phyloP scores from a whole-genome alignment of 2,797 vertebrate genomes.

The Diplodus puntazzo region DNA sequence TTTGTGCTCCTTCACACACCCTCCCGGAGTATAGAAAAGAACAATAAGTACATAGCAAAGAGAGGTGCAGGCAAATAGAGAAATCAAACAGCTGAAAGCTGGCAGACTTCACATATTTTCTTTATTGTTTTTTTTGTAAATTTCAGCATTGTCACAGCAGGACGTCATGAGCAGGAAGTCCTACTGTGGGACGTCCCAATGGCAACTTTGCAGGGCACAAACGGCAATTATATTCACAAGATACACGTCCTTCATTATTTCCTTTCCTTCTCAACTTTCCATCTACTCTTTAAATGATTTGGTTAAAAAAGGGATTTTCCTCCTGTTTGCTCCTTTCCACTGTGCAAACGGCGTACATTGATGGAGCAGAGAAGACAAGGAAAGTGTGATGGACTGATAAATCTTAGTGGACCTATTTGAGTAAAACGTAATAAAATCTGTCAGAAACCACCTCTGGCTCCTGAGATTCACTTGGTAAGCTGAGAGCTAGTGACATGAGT shows the following conservation, averaged over 20 bases:
- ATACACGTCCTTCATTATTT: slow-evolving; percentile 51
- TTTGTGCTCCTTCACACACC: slow-evolving; percentile 48
- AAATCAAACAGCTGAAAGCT: slow-evolving; percentile 55
- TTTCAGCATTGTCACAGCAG: slow-evolving; percentile 47
- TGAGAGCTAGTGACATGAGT: slow-evolving; percentile 47
- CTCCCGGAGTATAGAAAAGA: slow-evolving; percentile 13
- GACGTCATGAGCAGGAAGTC: slow-evolving; percentile 54
- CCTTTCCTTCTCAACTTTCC: slow-evolving; percentile 42
- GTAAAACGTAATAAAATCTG: slow-evolving; percentile 36
- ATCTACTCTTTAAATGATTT: slow-evolving; percentile 25
- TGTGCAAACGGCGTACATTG: not conserved
- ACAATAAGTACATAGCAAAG: slow-evolving; percentile 15
- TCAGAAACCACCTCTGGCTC: slow-evolving; percentile 43
- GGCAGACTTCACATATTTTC: slow-evolving; percentile 57
- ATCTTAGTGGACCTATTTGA: slow-evolving; percentile 14
- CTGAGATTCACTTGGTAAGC: slow-evolving; percentile 44
- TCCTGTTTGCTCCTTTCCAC: slow-evolving; percentile 6
- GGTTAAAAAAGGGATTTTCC: slow-evolving; percentile 18
- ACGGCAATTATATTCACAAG: slow-evolving; percentile 50
- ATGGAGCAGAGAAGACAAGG: slow-evolving; percentile 39
- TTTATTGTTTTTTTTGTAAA: slow-evolving; percentile 62
- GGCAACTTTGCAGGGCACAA: slow-evolving; percentile 35
- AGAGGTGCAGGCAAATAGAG: slow-evolving; percentile 9
- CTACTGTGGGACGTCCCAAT: slow-evolving; percentile 33
- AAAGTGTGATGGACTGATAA: slow-evolving; percentile 45